These are phyloP conservation scores for Catamblyrhynchus diadema DNA, from an alignment of 2,797 vertebrate genomes.

Conservation along the genomic window DNA sequence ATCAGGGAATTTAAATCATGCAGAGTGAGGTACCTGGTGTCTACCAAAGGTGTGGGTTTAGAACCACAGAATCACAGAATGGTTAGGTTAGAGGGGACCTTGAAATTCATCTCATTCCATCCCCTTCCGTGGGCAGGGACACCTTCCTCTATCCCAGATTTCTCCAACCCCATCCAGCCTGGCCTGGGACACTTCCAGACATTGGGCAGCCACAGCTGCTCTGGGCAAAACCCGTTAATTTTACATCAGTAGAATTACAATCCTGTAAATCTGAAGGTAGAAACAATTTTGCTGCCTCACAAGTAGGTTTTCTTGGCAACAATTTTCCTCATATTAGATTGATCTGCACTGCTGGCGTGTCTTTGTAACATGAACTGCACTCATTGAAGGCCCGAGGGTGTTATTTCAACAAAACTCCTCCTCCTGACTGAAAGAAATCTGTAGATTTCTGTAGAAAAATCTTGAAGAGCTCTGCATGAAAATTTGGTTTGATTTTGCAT, in stretches of 20 bases:
- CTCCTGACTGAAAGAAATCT: background rate
- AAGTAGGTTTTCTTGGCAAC: background rate
- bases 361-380: background rate
- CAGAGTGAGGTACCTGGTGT: background rate
- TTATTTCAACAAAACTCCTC: background rate
- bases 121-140: background rate
- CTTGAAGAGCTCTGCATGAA: background rate
- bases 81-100: background rate
- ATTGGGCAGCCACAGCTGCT: background rate
- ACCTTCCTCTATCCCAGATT: background rate
- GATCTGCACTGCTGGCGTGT: background rate
- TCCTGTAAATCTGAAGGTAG: background rate
- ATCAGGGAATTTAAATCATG: background rate
- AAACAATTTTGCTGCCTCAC: background rate
- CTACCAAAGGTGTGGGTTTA: background rate
- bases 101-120: background rate
- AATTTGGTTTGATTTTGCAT: background rate
- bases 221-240: background rate
- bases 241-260: background rate
- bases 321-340: background rate
- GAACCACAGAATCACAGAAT: background rate
- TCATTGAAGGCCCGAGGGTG: background rate
- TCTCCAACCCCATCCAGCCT: background rate
- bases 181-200: background rate
- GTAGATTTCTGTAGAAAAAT: background rate